Base-by-base conservation (phyloP, 2,888 invertebrate genomes). In the Hyposoter dolosus region DNA sequence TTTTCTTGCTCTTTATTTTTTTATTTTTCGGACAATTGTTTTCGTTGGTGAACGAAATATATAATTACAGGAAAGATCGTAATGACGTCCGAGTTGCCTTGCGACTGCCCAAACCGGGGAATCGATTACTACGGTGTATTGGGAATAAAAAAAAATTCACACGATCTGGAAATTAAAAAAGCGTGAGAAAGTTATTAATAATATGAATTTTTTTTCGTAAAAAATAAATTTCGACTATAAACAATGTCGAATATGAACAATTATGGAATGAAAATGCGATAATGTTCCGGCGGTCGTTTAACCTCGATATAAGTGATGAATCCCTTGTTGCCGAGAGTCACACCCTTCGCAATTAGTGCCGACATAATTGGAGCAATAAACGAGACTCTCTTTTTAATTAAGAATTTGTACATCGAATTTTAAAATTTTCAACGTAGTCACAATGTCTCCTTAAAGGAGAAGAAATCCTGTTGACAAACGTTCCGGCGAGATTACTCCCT, bases 91-190 rank as follows among this genome's bases (percentile, higher is more conserved):
- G 76, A 83, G 32, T 63, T 69, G 12, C 72, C 10, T 4, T 83
- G 86, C 84, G 75, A 84, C 19, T 76, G 87, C 60, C n/a, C 23
- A 71, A 93, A 90, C 88, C 96, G 96, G 96, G 96, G 96, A 53
- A 95, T 97, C 85, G 97, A 98, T 94, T 98, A 97, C 93, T 98
- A 98, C 92, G 96, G 96, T 3, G 96, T 97, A 87, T 94, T 98
- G 63, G 96, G 96, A 78, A 94, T 98, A 68, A 95, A 96, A 81
- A 95, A 96, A 75, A 95, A 95, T 85, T 96, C 97, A 88, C 95
- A 94, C 68, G 96, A 96, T 90, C 94, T 95, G 65, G 96, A 97
- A 89, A 96, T 98, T n/a, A 96, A 97, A 91, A 95, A 96, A 89
- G 97, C 97, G 91, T 97, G 95, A 94, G 94, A 91, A 66, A 0